These are phyloP conservation scores for Montipora sp. DNA, from an alignment of 64 coral and sea anemone genomes.

Conservation along the genomic window DNA sequence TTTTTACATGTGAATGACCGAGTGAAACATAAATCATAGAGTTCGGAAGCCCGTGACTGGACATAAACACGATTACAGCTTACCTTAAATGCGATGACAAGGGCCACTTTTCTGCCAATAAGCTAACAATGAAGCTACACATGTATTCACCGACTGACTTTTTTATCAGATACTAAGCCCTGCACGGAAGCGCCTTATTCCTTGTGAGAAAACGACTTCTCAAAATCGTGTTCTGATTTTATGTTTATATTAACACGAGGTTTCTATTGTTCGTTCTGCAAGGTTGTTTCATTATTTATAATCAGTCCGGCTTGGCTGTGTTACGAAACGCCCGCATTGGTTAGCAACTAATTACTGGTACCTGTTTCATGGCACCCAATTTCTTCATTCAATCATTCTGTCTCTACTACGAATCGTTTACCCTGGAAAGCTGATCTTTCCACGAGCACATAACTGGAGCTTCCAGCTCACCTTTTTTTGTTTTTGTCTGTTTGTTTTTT, in stretches of 20 bases:
- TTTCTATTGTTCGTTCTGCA: slow-evolving; percentile 12
- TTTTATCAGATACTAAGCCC: not conserved
- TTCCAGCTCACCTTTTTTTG: no score
- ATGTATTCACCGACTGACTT: no score
- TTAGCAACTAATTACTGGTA: not conserved
- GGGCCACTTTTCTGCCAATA: not conserved
- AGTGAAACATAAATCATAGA: not conserved
- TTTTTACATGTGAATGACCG: not conserved
- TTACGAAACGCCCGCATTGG: not conserved
- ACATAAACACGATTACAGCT: not conserved
- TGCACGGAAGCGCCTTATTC: no score
- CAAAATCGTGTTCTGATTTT: not conserved
- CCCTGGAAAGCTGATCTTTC: no score
- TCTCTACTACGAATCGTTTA: no score
- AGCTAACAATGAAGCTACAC: not conserved
- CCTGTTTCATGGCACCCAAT: not conserved
- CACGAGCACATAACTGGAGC: no score
- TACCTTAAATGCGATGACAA: not conserved
- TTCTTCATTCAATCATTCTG: no score
- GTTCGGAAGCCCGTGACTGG: not conserved
- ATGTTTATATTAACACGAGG: slow-evolving; percentile 6
- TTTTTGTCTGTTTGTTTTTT: no score
- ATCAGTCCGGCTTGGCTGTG: not conserved
- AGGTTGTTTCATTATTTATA: slow-evolving; percentile 35
- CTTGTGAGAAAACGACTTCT: not conserved